A percentile compares a stretch with the other conserved stretches of the same genome.
phyloP scores from a whole-genome alignment of 2,797 vertebrate species.

The Podarcis siculus region DNA sequence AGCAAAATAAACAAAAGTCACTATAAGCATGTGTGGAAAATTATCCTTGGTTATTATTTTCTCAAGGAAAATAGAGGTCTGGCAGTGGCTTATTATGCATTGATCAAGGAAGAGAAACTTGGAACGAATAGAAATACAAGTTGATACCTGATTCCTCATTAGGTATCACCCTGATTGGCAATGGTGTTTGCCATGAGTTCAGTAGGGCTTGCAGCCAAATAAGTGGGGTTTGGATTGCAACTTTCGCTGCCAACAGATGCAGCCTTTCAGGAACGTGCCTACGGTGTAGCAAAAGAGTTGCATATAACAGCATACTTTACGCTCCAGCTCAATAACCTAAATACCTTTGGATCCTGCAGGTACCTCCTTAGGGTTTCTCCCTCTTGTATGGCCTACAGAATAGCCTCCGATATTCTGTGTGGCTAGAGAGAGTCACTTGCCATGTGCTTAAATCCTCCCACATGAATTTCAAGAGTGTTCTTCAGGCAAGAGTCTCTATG shows the following conservation, averaged over 20 bases:
- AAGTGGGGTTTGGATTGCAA: neutral
- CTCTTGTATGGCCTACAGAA: neutral
- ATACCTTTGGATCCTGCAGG: neutral
- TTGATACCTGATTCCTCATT: neutral
- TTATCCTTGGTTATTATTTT: neutral
- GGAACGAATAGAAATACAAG: neutral
- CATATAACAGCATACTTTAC: neutral
- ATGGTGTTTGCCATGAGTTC: neutral
- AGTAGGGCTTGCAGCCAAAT: too few species aligned
- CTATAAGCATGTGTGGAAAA: neutral
- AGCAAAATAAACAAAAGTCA: neutral
- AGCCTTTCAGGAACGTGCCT: neutral
- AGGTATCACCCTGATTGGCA: neutral
- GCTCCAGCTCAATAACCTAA: neutral
- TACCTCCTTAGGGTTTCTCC: too few species aligned
- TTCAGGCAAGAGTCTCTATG: conserved; percentile 1
- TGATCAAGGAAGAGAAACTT: neutral
- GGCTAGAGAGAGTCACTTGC: conserved; percentile 22
- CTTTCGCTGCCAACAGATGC: neutral
- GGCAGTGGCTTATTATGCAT: neutral
- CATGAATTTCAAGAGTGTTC: conserved; percentile 8
- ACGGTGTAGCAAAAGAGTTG: neutral
- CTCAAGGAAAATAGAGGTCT: neutral
- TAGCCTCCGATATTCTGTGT: neutral
- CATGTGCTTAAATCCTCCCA: conserved; percentile 35